A percentile compares a stretch with the other conserved stretches of the same genome.
phyloP scores from a whole-genome alignment of 2,113 vertebrate species.

The Phainopepla nitens region DNA sequence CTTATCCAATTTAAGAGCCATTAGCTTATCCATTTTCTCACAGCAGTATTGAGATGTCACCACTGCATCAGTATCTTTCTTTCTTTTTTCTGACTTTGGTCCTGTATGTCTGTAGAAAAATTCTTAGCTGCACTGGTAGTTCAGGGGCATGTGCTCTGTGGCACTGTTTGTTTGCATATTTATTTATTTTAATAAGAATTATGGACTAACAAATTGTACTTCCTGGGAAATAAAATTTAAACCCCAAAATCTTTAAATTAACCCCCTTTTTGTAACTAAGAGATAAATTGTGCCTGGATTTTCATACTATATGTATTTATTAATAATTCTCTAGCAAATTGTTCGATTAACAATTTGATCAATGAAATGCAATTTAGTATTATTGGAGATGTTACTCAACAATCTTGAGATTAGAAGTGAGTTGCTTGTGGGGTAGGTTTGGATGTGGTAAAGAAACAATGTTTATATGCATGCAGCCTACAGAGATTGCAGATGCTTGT shows the following conservation, averaged over 20 bases:
- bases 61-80: background rate
- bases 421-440: background rate
- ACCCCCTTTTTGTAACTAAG: background rate
- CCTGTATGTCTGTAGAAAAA: background rate
- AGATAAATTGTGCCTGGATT: background rate
- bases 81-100: background rate
- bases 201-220: background rate
- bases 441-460: background rate
- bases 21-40: background rate
- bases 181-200: background rate
- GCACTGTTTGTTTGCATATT: background rate
- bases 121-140: background rate
- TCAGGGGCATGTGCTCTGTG: background rate
- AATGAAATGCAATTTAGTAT: conserved; percentile 27
- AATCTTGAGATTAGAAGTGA: background rate
- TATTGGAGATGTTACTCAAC: background rate
- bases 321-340: background rate
- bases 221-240: background rate
- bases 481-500: background rate
- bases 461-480: background rate
- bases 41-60: background rate
- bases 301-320: background rate
- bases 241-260: background rate
- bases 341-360: background rate
- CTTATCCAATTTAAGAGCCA: background rate